These are phyloP conservation scores for Brachionus paranguensis DNA, from an alignment of 1,140 invertebrate genomes.

Conservation along the genomic window DNA sequence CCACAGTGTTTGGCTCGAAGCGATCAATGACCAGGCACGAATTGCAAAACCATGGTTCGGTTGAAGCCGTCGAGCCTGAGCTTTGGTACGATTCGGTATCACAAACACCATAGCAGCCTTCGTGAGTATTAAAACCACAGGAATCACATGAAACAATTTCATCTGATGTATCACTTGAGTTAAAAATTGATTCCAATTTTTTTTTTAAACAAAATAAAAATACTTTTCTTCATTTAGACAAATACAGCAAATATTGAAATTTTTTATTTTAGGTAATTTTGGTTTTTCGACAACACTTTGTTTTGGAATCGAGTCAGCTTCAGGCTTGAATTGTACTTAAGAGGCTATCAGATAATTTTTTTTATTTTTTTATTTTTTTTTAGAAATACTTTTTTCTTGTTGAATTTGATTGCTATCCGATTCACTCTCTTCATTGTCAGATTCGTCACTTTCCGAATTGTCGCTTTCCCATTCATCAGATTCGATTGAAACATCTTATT, in stretches of 20 bases:
- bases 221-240: constrained; percentile 29
- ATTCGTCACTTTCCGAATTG: not conserved
- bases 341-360: not conserved
- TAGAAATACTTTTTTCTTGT: not conserved
- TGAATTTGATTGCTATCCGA: not conserved
- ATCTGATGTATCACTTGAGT: not conserved
- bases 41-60: constrained; percentile 38
- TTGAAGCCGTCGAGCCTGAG: not conserved
- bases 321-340: not conserved
- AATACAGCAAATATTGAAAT: constrained; percentile 26
- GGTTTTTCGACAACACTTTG: not conserved
- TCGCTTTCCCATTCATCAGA: not conserved
- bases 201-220: not conserved
- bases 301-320: not conserved
- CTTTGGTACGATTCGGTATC: constrained; percentile 5
- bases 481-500: not conserved
- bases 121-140: constrained; percentile 31
- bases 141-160: constrained; percentile 34
- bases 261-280: constrained; percentile 9
- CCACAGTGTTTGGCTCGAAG: not conserved
- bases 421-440: not conserved
- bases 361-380: not conserved
- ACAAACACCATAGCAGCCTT: constrained; percentile 30
- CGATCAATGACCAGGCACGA: not conserved
- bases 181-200: not conserved